These are phyloP conservation scores for Bubo scandiacus DNA, from an alignment of 2,113 vertebrate genomes.

Conservation along the genomic window DNA sequence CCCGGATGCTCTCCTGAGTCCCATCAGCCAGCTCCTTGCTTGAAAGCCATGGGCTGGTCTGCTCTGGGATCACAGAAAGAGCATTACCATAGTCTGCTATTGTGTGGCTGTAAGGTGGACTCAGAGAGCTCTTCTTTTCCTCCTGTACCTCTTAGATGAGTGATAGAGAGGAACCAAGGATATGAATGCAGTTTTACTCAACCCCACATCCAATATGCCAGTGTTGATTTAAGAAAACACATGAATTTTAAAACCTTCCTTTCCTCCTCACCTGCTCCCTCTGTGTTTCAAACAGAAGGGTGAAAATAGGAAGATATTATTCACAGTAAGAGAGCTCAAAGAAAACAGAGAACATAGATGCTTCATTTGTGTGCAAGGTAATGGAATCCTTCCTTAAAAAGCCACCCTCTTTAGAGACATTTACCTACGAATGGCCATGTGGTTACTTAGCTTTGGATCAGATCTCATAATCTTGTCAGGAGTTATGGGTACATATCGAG, in stretches of 20 bases:
- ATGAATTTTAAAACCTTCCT: slow-evolving; percentile 1
- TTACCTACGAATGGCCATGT: not conserved
- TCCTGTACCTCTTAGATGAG: not conserved
- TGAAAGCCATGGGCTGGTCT: not conserved
- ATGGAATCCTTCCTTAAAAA: not conserved
- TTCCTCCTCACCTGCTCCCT: slow-evolving; percentile 47
- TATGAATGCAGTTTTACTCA: slow-evolving; percentile 49
- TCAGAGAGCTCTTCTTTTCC: not conserved
- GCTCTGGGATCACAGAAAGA: not conserved
- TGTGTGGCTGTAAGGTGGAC: not conserved
- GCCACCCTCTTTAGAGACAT: not conserved
- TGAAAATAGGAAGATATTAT: slow-evolving; percentile 26
- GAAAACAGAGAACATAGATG: not conserved
- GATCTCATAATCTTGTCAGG: not conserved
- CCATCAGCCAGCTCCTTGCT: not conserved
- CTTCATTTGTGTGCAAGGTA: slow-evolving; percentile 4
- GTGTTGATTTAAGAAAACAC: not conserved
- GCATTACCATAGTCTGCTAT: not conserved
- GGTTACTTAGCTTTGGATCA: not conserved
- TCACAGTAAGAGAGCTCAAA: slow-evolving; percentile 26
- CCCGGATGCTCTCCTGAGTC: not conserved
- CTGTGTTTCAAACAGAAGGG: slow-evolving; percentile 36
- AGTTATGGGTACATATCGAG: not conserved
- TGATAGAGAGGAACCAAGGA: not conserved
- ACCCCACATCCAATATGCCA: not conserved